phyloP scores from a whole-genome alignment of 2,888 invertebrate genomes.

The Sympetrum striolatum region DNA sequence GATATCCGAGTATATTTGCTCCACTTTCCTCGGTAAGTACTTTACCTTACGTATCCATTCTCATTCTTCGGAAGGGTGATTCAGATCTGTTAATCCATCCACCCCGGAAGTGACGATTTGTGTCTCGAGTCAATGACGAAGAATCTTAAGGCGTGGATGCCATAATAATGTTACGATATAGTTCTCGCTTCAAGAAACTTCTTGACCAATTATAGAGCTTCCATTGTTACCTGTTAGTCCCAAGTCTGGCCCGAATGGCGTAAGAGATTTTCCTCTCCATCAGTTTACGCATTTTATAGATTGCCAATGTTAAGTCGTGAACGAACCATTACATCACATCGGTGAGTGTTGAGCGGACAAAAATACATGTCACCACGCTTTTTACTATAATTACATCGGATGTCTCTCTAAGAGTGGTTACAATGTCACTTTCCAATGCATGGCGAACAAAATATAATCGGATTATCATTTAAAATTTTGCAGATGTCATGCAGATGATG shows the following conservation, averaged over 20 bases:
- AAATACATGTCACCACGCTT: no score
- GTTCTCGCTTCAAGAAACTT: neutral
- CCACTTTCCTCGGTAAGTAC: constrained; percentile 95
- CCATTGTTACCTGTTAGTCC: neutral
- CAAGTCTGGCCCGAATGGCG: neutral
- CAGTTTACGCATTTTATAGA: no score
- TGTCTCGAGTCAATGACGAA: neutral
- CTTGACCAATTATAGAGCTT: neutral
- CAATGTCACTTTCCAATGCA: no score
- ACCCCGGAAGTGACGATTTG: neutral
- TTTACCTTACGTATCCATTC: neutral
- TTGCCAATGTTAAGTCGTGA: no score
- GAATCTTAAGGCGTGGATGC: neutral
- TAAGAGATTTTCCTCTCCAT: no score
- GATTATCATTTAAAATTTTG: no score
- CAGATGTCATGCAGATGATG: no score
- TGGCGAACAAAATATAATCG: no score
- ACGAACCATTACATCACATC: no score
- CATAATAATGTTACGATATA: neutral
- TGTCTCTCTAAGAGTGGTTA: no score
- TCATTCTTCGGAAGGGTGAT: neutral
- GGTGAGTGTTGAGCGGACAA: no score
- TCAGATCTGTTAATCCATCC: neutral
- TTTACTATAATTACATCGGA: no score
- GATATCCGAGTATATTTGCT: constrained; percentile 99